Percentiles rank a stretch among this genome's conserved stretches.
These are phyloP conservation scores for Odocoileus virginianus DNA, from an alignment of 2,113 vertebrate genomes.

Conservation along the genomic window DNA sequence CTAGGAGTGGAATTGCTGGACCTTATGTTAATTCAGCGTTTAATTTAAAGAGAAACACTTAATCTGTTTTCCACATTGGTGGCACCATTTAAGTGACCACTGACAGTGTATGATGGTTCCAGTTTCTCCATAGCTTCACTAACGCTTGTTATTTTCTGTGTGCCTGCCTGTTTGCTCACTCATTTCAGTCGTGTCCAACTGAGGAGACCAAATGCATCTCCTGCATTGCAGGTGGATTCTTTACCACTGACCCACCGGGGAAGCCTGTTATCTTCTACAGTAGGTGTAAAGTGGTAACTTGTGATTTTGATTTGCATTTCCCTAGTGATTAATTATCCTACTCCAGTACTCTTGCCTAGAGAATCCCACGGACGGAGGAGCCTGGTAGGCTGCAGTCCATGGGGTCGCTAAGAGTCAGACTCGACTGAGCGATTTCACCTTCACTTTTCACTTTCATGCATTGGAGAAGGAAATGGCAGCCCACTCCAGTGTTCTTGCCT, in stretches of 20 bases:
- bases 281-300: background rate
- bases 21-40: background rate
- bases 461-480: background rate
- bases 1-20: background rate
- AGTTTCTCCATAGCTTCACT: background rate
- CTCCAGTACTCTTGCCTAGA: background rate
- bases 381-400: background rate
- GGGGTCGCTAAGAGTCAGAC: accelerated
- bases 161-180: background rate
- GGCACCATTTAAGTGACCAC: background rate
- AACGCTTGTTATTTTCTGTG: background rate
- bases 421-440: background rate
- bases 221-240: background rate
- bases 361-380: background rate
- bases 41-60: background rate
- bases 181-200: background rate
- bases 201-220: accelerated
- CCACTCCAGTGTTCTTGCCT: background rate
- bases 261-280: background rate
- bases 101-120: background rate
- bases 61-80: background rate
- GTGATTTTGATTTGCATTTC: background rate
- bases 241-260: background rate
- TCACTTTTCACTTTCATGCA: background rate
- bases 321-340: background rate